Evolutionary conservation across 2,113 vertebrate species (phyloP).

Genomic region (Siphamia tubifer): DNA sequence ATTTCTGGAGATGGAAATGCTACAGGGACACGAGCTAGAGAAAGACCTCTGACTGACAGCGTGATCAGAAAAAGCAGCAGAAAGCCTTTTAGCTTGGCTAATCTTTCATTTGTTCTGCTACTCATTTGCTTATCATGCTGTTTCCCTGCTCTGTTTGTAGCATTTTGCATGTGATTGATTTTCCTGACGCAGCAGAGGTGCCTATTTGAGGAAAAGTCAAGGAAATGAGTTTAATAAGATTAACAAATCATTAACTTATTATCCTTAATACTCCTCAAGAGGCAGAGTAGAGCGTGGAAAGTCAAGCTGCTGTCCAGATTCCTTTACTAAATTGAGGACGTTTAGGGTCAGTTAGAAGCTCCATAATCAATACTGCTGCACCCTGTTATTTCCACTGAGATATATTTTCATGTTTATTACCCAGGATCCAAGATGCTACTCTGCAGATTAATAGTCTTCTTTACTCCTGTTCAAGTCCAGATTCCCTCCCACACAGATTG

Average conservation of each 20-base stretch:
- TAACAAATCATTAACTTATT: constrained; percentile 66
- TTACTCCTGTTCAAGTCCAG: constrained; percentile 49
- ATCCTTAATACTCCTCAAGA: constrained; percentile 45
- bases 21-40: constrained; percentile 27
- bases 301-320: constrained; percentile 50
- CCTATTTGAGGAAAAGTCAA: constrained; percentile 38
- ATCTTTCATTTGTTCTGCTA: constrained; percentile 65
- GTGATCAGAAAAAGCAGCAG: constrained; percentile 53
- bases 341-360: constrained; percentile 36
- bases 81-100: constrained; percentile 43
- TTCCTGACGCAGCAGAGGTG: constrained; percentile 44
- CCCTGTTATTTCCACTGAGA: constrained; percentile 49
- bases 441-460: constrained; percentile 55
- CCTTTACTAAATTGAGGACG: constrained; percentile 59
- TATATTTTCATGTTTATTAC: constrained; percentile 53
- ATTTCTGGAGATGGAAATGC: constrained; percentile 57
- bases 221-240: constrained; percentile 64
- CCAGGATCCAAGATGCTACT: constrained; percentile 38
- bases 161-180: constrained; percentile 62
- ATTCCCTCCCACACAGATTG: constrained; percentile 41
- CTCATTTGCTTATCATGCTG: constrained; percentile 55
- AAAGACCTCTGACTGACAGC: constrained; percentile 53
- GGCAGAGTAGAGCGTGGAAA: constrained; percentile 46
- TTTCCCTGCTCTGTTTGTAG: constrained; percentile 55
- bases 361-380: constrained; percentile 48